These are phyloP conservation scores for Leucoptera coffeella DNA, from an alignment of 2,888 invertebrate species.

Conservation along the genomic window DNA sequence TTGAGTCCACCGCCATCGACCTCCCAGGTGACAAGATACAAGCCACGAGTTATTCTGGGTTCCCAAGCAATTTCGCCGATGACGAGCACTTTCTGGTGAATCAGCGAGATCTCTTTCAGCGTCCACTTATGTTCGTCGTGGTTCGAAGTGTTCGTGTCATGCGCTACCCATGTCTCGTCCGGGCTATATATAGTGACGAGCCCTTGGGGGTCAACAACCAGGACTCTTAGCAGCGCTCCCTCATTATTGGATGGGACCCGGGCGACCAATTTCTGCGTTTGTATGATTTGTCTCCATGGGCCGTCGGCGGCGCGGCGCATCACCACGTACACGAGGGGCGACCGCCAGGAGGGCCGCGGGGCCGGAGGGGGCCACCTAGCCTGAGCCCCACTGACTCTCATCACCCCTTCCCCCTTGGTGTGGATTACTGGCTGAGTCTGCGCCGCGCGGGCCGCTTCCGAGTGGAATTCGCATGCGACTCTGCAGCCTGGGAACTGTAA, in stretches of 20 bases:
- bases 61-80: constrained; percentile 72
- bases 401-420: constrained; percentile 63
- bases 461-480: constrained; percentile 65
- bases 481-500: constrained; percentile 67
- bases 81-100: constrained; percentile 65
- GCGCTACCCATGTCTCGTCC: constrained; percentile 55
- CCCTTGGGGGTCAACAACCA: constrained; percentile 65
- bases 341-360: constrained; percentile 50
- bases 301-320: constrained; percentile 60
- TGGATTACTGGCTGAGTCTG: constrained; percentile 65
- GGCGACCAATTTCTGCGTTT: constrained; percentile 59
- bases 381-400: constrained; percentile 56
- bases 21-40: constrained; percentile 80
- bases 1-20: constrained; percentile 75
- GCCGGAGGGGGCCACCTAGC: constrained; percentile 62
- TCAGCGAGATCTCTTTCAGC: constrained; percentile 61
- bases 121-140: constrained; percentile 54
- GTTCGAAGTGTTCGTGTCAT: constrained; percentile 42
- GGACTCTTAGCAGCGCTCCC: constrained; percentile 59
- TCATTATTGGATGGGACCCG: constrained; percentile 59
- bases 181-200: constrained; percentile 66
- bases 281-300: constrained; percentile 61
- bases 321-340: constrained; percentile 62
- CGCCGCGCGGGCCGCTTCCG: constrained; percentile 54
- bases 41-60: constrained; percentile 57